Conservation (phyloP, 2,797 vertebrate species). For the Artibeus lituratus region DNA sequence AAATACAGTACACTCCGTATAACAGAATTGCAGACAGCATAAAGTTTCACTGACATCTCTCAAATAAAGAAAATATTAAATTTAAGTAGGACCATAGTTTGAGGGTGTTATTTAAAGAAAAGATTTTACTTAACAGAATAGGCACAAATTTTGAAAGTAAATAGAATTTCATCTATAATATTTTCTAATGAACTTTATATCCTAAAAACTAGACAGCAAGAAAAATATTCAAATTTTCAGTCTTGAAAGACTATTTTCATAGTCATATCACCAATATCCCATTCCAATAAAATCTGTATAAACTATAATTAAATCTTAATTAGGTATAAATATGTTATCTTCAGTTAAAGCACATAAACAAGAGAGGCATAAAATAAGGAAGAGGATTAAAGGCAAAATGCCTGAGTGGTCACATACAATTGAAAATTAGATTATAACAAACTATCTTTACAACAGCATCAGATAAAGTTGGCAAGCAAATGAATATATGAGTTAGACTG, state of each 20-base stretch:
- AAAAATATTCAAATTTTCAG: background rate
- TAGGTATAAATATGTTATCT: constrained; percentile 4
- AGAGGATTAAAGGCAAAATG: background rate
- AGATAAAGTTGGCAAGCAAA: background rate
- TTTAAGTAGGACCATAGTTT: background rate
- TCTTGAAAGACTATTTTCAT: background rate
- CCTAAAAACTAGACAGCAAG: background rate
- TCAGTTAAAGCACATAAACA: background rate
- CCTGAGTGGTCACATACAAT: background rate
- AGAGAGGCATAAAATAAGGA: background rate
- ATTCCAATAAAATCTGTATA: constrained; percentile 12
- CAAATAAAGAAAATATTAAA: background rate
- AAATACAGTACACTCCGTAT: background rate
- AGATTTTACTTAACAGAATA: background rate
- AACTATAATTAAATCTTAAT: background rate
- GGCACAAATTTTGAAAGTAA: background rate
- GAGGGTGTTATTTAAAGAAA: background rate
- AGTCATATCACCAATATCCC: background rate
- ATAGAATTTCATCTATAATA: background rate
- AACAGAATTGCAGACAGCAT: background rate
- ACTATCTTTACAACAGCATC: background rate
- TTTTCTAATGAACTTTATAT: background rate
- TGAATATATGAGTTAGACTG: background rate
- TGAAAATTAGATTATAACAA: background rate
- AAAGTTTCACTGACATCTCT: background rate